Evolutionary conservation across 2,113 vertebrate species (phyloP).

Genomic region (Callospermophilus lateralis): DNA sequence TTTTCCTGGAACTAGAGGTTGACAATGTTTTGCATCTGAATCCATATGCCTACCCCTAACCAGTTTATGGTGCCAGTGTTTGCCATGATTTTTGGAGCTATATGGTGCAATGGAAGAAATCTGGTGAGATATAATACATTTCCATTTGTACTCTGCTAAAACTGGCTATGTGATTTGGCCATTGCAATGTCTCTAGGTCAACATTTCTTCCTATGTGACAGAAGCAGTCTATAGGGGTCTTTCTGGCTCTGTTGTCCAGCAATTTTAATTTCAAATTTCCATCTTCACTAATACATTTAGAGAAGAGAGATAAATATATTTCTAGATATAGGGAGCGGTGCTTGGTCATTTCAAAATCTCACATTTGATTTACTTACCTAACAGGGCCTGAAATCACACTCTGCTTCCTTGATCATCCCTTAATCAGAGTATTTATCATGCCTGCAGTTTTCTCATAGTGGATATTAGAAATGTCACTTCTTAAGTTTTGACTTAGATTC

Average conservation of each 20-base stretch:
- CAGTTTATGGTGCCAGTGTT: background rate
- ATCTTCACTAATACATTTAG: background rate
- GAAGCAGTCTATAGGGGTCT: background rate
- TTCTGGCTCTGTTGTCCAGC: background rate
- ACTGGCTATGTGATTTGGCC: background rate
- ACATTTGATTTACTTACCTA: background rate
- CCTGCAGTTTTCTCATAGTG: background rate
- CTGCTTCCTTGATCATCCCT: background rate
- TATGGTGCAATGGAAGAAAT: background rate
- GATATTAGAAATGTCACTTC: background rate
- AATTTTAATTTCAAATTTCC: background rate
- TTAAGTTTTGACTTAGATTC: background rate
- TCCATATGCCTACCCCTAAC: background rate
- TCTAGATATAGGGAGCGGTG: background rate
- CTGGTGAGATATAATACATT: background rate
- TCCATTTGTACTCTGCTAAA: background rate
- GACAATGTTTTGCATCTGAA: background rate
- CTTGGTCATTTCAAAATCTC: background rate
- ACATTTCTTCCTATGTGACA: background rate
- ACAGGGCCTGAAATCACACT: background rate
- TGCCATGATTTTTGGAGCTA: background rate
- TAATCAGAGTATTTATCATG: background rate
- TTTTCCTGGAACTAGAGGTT: background rate
- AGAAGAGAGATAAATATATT: background rate
- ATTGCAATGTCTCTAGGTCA: background rate